A percentile compares a stretch with the other conserved stretches of the same genome.
phyloP scores from a whole-genome alignment of 2,113 vertebrate genomes.

The Thymallus thymallus region DNA sequence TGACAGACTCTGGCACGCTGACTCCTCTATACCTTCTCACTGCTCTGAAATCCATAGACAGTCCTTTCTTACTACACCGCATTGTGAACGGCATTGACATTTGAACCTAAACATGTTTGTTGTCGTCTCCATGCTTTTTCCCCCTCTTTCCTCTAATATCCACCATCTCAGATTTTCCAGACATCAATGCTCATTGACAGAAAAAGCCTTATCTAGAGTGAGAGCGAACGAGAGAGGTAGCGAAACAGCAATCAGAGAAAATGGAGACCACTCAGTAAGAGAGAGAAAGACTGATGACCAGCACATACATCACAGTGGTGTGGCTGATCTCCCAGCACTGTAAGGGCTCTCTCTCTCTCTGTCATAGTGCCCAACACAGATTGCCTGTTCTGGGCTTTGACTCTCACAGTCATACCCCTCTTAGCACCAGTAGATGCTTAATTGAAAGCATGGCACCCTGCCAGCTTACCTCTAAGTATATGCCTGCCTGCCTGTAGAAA shows the following conservation, averaged over 20 bases:
- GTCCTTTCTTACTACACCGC: not conserved
- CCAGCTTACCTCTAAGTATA: slow-evolving; percentile 27
- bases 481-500: not conserved
- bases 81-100: slow-evolving; percentile 11
- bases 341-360: not conserved
- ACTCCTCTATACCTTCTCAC: slow-evolving; percentile 2
- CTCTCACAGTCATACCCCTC: slow-evolving; percentile 39
- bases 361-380: slow-evolving; percentile 10
- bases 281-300: not conserved
- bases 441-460: slow-evolving; percentile 13
- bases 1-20: not conserved
- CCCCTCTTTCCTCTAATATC: not conserved
- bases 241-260: not conserved
- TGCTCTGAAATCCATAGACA: slow-evolving; percentile 12
- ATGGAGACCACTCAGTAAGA: not conserved
- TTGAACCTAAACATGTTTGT: slow-evolving; percentile 1
- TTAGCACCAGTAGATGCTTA: slow-evolving; percentile 22
- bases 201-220: slow-evolving; percentile 1
- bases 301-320: not conserved
- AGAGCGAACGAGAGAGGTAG: not conserved
- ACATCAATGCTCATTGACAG: slow-evolving; percentile 1
- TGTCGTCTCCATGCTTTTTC: not conserved
- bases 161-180: not conserved
- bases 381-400: slow-evolving; percentile 13
- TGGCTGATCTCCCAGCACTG: not conserved